These are phyloP conservation scores for Xylocampa areola DNA, from an alignment of 2,888 invertebrate genomes.

Conservation along the genomic window DNA sequence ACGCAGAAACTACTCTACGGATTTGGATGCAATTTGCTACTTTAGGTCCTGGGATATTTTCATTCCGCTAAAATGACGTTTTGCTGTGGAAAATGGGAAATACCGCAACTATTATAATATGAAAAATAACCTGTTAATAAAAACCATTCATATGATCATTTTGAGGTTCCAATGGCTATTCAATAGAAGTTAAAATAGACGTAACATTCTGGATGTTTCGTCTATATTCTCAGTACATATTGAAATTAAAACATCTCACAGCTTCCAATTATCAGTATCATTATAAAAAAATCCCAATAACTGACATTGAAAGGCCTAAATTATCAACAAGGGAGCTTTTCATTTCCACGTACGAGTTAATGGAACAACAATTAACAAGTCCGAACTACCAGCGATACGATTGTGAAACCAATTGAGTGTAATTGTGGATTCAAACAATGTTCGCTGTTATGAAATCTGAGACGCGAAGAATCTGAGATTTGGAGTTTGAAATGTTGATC, in stretches of 20 bases:
- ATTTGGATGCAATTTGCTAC: too few relatives aligned
- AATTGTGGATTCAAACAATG: constrained; percentile 26
- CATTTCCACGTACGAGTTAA: constrained; percentile 30
- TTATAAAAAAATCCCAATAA: constrained; percentile 1
- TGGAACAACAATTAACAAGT: constrained; percentile 43
- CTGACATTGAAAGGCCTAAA: constrained; percentile 12
- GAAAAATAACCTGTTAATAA: too few relatives aligned
- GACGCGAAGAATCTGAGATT: constrained; percentile 16
- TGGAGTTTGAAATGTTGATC: background rate
- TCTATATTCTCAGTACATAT: background rate
- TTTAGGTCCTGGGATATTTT: too few relatives aligned
- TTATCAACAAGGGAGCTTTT: constrained; percentile 38
- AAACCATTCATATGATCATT: too few relatives aligned
- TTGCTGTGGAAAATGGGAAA: too few relatives aligned
- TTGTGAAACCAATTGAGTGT: constrained; percentile 41
- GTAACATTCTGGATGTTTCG: background rate
- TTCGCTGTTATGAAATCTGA: constrained; percentile 18
- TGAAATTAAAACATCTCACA: background rate
- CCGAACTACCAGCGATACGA: constrained; percentile 15
- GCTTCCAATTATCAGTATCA: constrained; percentile 5
- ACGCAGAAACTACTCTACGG: too few relatives aligned
- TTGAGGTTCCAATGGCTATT: too few relatives aligned
- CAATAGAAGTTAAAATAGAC: too few relatives aligned
- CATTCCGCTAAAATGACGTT: too few relatives aligned
- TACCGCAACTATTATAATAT: too few relatives aligned